Conservation (phyloP, 2,113 vertebrate species). For the Phycodurus eques region DNA sequence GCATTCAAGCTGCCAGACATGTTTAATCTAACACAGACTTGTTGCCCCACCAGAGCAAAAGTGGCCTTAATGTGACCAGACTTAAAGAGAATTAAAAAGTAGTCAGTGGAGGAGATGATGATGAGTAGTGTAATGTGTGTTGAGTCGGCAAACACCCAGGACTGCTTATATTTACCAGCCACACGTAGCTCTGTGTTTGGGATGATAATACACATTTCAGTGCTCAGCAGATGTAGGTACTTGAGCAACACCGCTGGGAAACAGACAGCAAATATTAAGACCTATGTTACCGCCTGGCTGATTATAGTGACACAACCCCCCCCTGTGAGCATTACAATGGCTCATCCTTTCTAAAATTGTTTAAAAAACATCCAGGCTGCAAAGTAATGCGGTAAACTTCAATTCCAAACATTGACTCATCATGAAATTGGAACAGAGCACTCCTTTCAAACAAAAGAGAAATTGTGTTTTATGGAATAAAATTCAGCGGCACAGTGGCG, state of each 20-base stretch:
- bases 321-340: background rate
- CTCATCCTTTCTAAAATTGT: background rate
- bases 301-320: background rate
- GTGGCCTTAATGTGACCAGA: slow-evolving; percentile 69
- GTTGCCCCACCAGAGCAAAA: slow-evolving; percentile 63
- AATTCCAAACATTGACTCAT: background rate
- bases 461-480: background rate
- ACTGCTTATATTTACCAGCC: slow-evolving; percentile 34
- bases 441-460: background rate
- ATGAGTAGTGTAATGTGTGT: slow-evolving; percentile 40
- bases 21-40: slow-evolving; percentile 61
- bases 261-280: background rate
- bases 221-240: slow-evolving; percentile 27
- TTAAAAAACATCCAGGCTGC: background rate
- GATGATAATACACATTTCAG: slow-evolving; percentile 30
- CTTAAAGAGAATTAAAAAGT: slow-evolving; percentile 36
- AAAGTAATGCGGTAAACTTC: background rate
- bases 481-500: background rate
- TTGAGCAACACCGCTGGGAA: slow-evolving; percentile 24
- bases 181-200: slow-evolving; percentile 31
- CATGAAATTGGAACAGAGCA: background rate
- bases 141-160: slow-evolving; percentile 34
- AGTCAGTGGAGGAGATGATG: slow-evolving; percentile 37
- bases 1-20: slow-evolving; percentile 54
- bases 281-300: background rate